Conservation (phyloP, 2,113 vertebrate genomes). For the Corynorhinus townsendii region DNA sequence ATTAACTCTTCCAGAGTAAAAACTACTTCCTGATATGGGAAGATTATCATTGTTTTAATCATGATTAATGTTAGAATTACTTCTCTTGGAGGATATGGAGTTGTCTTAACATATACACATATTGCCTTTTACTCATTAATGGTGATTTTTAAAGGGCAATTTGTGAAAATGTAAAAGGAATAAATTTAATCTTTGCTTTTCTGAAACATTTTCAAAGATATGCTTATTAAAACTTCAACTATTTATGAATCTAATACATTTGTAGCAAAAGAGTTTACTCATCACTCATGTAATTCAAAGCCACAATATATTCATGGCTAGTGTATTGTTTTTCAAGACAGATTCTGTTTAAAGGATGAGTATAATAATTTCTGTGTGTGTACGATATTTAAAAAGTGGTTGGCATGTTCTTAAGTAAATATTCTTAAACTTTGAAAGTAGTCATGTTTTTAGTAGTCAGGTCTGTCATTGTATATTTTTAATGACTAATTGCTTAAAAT, state of each 20-base stretch:
- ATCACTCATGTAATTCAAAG: not conserved
- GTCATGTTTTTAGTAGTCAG: not conserved
- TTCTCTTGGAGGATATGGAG: not conserved
- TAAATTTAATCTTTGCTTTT: not conserved
- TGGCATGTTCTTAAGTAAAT: not conserved
- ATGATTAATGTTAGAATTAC: not conserved
- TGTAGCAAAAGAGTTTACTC: not conserved
- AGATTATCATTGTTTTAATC: not conserved
- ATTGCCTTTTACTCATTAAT: not conserved
- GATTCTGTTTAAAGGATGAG: not conserved
- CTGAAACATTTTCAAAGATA: not conserved
- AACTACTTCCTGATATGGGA: not conserved
- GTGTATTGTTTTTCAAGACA: not conserved
- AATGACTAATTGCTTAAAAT: not conserved
- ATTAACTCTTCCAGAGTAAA: not conserved
- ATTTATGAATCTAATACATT: not conserved
- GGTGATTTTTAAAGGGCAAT: not conserved
- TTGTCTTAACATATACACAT: not conserved
- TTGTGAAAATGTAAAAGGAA: not conserved
- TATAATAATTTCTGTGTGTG: not conserved
- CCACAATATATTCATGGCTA: not conserved
- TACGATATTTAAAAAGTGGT: not conserved
- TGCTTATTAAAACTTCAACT: not conserved
- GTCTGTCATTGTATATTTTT: not conserved
- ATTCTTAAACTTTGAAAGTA: not conserved